Conservation (phyloP, 2,113 vertebrate species). For the Petrocephalus zakoni region DNA sequence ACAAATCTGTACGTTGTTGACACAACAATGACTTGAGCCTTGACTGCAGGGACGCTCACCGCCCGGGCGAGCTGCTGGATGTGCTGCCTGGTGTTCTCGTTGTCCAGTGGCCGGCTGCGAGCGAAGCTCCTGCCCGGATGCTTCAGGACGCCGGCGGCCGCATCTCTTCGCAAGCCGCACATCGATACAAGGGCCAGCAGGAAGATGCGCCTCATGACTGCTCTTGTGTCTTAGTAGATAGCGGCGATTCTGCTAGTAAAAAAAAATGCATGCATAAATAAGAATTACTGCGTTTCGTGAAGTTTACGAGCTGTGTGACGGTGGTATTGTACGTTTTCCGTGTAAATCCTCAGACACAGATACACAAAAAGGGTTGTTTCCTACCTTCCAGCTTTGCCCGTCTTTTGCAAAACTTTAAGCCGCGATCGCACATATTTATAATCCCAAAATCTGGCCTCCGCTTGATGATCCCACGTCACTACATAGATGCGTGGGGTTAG, state of each 20-base stretch:
- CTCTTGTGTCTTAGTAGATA: background rate
- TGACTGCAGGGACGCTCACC: conserved; percentile 24
- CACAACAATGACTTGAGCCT: background rate
- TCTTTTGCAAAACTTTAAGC: background rate
- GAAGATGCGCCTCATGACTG: conserved; percentile 30
- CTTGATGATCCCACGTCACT: conserved; percentile 18
- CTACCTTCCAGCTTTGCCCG: background rate
- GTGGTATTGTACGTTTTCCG: background rate
- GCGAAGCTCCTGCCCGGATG: background rate
- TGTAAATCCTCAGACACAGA: background rate
- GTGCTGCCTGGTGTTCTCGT: conserved; percentile 32
- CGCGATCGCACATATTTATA: conserved; percentile 27
- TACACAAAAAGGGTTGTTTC: background rate
- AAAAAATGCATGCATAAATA: background rate
- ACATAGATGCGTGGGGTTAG: background rate
- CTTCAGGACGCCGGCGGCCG: background rate
- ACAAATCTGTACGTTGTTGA: background rate
- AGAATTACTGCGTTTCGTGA: background rate
- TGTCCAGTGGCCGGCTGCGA: conserved; percentile 32
- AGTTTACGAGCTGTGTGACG: background rate
- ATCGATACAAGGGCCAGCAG: conserved; percentile 5
- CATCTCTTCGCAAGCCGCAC: background rate
- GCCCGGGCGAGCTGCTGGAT: conserved; percentile 26
- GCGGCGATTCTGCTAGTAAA: background rate
- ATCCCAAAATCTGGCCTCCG: conserved; percentile 6